Percentiles rank a stretch among this genome's conserved stretches.
These are phyloP conservation scores for Heteromyza rotundicornis DNA, from an alignment of 2,888 invertebrate species.

Conservation along the genomic window DNA sequence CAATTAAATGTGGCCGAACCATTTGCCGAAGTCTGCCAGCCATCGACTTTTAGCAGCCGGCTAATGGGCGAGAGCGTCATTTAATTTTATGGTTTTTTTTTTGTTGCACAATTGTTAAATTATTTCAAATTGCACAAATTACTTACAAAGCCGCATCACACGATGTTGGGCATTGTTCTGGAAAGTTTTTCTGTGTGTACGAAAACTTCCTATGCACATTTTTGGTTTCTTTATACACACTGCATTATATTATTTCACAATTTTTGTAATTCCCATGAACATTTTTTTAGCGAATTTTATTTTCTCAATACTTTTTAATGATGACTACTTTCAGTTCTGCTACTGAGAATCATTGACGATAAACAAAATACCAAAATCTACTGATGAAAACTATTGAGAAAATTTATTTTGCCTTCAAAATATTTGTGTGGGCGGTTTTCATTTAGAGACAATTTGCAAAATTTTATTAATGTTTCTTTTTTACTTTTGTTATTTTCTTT, in stretches of 20 bases:
- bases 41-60: no score
- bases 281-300: constrained; percentile 36
- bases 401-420: constrained; percentile 8
- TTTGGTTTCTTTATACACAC: background rate
- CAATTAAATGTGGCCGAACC: no score
- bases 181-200: background rate
- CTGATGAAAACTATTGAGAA: constrained; percentile 44
- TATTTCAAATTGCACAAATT: no score
- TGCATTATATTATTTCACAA: no score
- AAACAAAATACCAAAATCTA: constrained; percentile 57
- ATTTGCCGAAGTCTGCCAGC: no score
- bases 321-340: constrained; percentile 62
- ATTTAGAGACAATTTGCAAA: constrained; percentile 38
- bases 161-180: no score
- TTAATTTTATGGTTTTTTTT: no score
- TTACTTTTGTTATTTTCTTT: no score
- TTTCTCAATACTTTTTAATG: constrained; percentile 38
- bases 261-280: no score
- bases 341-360: constrained; percentile 61
- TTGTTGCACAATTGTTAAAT: background rate
- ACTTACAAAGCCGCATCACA: no score
- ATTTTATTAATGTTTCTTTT: constrained; percentile 8
- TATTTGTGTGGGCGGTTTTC: constrained; percentile 11
- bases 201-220: background rate
- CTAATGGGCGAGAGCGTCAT: no score